phyloP scores from a whole-genome alignment of 2,113 vertebrate species.

The Pogonocichla stellata region DNA sequence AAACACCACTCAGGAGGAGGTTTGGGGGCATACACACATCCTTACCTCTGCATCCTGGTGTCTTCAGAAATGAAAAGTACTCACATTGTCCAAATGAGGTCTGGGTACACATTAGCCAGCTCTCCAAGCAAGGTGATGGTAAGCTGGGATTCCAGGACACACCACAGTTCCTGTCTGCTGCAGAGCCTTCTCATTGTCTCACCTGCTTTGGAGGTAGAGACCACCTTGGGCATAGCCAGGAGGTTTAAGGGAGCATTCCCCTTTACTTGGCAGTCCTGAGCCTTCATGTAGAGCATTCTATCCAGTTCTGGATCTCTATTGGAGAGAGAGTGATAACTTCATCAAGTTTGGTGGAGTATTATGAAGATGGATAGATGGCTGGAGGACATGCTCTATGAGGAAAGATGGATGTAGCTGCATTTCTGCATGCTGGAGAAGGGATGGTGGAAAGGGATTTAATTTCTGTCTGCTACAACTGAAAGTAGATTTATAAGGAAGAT shows the following conservation, averaged over 20 bases:
- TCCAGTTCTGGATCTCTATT: background rate
- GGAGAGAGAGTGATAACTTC: background rate
- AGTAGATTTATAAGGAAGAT: background rate
- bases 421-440: background rate
- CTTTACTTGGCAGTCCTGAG: background rate
- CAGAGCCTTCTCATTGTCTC: background rate
- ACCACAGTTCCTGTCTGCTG: fast-evolving
- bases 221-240: background rate
- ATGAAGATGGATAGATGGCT: background rate
- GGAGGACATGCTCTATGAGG: background rate
- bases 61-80: background rate
- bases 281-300: background rate
- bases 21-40: fast-evolving
- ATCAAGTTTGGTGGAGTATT: background rate
- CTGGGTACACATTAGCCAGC: background rate
- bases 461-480: background rate
- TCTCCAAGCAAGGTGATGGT: background rate
- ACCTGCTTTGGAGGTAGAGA: background rate
- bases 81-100: background rate
- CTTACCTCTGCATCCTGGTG: background rate
- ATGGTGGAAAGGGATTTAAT: background rate
- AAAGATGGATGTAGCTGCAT: background rate
- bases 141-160: background rate
- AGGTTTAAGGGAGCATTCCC: background rate
- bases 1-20: background rate